Conservation (phyloP, 2,113 vertebrate genomes). For the Psettodes erumei region DNA sequence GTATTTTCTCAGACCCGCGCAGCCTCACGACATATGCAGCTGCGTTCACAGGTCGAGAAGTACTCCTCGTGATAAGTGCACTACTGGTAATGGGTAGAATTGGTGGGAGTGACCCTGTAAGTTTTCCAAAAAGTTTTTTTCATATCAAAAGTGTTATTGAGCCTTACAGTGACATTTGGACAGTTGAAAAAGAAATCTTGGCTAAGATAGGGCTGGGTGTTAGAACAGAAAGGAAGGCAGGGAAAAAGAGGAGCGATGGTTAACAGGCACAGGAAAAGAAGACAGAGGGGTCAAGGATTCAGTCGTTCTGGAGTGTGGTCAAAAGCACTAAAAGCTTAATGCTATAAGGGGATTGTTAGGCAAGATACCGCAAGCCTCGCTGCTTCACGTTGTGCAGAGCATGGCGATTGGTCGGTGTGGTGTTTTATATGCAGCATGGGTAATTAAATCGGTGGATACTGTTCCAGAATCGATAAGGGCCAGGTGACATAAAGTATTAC, state of each 20-base stretch:
- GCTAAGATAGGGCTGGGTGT: neutral
- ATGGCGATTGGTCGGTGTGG: conserved; percentile 56
- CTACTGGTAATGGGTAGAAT: neutral
- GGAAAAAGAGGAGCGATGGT: conserved; percentile 1
- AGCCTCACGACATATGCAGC: neutral
- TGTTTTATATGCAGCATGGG: conserved; percentile 75
- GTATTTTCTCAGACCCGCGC: neutral
- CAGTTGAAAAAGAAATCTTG: neutral
- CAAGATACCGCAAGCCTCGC: conserved; percentile 51
- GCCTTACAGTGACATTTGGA: neutral
- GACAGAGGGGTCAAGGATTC: conserved; percentile 51
- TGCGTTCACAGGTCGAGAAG: neutral
- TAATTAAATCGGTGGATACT: conserved; percentile 74
- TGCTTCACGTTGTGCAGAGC: conserved; percentile 57
- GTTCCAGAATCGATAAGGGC: conserved; percentile 70
- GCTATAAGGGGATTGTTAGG: conserved; percentile 64
- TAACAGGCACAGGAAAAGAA: neutral
- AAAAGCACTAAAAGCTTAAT: conserved; percentile 70
- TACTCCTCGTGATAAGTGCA: neutral
- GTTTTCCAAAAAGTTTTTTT: neutral
- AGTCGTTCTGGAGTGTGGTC: conserved; percentile 50
- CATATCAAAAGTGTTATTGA: neutral
- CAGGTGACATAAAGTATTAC: conserved; percentile 61
- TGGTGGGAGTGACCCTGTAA: neutral
- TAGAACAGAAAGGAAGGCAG: neutral